Percentiles rank a stretch among this genome's conserved stretches.
These are phyloP conservation scores for Calephelis perditalis DNA, from an alignment of 2,888 invertebrate species.

Conservation along the genomic window DNA sequence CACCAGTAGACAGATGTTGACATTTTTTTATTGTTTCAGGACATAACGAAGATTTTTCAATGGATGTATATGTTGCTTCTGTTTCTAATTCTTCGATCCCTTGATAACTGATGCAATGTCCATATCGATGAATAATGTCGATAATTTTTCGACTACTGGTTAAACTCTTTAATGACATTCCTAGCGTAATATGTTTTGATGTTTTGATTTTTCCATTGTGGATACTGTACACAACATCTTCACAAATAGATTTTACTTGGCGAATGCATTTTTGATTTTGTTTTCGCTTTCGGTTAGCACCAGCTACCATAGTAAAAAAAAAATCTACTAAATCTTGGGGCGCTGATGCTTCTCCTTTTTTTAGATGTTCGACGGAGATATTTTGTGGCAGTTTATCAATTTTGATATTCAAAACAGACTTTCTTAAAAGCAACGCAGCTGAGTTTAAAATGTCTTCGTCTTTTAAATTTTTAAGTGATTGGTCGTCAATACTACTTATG, in stretches of 20 bases:
- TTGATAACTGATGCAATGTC: conserved; percentile 21
- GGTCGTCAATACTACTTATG: neutral
- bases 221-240: conserved; percentile 18
- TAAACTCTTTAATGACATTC: conserved; percentile 21
- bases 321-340: neutral
- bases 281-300: neutral
- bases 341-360: neutral
- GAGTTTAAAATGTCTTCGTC: neutral
- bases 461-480: neutral
- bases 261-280: neutral
- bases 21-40: conserved; percentile 17
- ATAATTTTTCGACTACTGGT: conserved; percentile 21
- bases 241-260: conserved; percentile 15
- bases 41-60: conserved; percentile 14
- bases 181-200: conserved; percentile 21
- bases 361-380: neutral
- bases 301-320: neutral
- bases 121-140: conserved; percentile 21
- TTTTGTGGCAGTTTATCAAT: neutral
- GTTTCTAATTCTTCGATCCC: conserved; percentile 22
- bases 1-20: conserved; percentile 31
- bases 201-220: conserved; percentile 17
- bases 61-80: conserved; percentile 18
- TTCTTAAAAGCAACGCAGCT: neutral
- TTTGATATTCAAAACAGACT: neutral